Conservation (phyloP, 2,113 vertebrate species). For the Xiphophorus couchianus region DNA sequence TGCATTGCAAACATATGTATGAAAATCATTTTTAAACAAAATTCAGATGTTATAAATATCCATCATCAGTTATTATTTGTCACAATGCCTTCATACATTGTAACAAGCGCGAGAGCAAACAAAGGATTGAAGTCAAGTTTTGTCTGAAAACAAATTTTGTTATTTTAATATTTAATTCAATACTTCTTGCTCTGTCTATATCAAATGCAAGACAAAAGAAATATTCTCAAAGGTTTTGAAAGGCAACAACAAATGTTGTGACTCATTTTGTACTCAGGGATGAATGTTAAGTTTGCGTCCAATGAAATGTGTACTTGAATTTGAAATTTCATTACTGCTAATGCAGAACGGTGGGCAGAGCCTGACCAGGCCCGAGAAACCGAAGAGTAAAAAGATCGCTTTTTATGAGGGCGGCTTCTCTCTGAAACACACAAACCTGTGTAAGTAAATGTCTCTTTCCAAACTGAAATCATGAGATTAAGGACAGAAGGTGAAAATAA, state of each 20-base stretch:
- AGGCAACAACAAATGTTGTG: neutral
- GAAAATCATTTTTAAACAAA: too few species aligned
- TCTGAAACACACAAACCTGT: neutral
- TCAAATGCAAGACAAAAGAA: neutral
- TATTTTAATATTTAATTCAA: neutral
- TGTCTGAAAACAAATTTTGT: neutral
- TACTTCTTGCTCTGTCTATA: too few species aligned
- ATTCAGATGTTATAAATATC: too few species aligned
- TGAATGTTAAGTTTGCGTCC: neutral
- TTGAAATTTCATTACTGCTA: neutral
- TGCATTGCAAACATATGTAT: neutral
- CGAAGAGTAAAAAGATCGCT: neutral
- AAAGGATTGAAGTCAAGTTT: neutral
- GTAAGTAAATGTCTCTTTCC: neutral
- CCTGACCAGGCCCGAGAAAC: neutral
- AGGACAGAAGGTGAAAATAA: neutral
- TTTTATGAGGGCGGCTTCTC: neutral
- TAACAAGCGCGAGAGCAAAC: too few species aligned
- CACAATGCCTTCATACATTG: too few species aligned
- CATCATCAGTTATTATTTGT: too few species aligned
- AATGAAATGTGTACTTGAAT: neutral
- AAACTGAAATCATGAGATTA: neutral
- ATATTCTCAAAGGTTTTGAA: neutral
- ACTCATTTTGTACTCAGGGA: neutral
- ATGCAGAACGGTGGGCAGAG: neutral